These are phyloP conservation scores for Trichonephila inaurata DNA, from an alignment of 1,140 invertebrate genomes.

Conservation along the genomic window DNA sequence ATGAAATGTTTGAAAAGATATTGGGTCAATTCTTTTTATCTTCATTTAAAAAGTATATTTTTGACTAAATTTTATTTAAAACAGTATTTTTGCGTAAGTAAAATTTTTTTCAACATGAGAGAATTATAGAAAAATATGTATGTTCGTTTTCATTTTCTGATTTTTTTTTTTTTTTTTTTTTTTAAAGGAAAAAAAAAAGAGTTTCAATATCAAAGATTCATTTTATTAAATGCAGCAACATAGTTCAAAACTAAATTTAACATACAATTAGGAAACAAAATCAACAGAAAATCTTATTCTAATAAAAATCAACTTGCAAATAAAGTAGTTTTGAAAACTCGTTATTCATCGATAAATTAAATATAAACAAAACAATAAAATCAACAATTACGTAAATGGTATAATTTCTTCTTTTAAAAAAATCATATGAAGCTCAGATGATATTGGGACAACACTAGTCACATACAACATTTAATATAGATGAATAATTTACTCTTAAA, in stretches of 20 bases:
- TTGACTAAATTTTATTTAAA: too few species aligned
- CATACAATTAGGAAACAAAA: conserved; percentile 29
- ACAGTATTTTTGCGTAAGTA: too few species aligned
- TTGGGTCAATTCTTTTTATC: too few species aligned
- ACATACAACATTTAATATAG: background rate
- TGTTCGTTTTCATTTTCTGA: background rate
- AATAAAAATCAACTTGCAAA: background rate
- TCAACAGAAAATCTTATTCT: conserved; percentile 38
- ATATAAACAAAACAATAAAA: background rate
- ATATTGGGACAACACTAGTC: background rate
- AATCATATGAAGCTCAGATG: conserved; percentile 18
- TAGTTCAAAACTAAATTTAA: conserved; percentile 62
- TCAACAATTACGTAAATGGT: background rate
- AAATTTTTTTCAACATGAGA: too few species aligned
- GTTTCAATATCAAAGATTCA: conserved; percentile 59
- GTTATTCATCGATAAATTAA: background rate
- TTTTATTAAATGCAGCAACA: conserved; percentile 64
- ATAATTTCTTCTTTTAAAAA: background rate
- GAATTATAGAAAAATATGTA: too few species aligned
- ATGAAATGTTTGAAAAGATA: too few species aligned
- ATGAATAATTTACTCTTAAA: background rate
- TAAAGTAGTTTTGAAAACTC: background rate
- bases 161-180: background rate
- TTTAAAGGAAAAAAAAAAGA: background rate
- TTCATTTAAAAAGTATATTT: too few species aligned